A percentile compares a stretch with the other conserved stretches of the same genome.
phyloP scores from a whole-genome alignment of 2,888 invertebrate species.

The Arge pagana region DNA sequence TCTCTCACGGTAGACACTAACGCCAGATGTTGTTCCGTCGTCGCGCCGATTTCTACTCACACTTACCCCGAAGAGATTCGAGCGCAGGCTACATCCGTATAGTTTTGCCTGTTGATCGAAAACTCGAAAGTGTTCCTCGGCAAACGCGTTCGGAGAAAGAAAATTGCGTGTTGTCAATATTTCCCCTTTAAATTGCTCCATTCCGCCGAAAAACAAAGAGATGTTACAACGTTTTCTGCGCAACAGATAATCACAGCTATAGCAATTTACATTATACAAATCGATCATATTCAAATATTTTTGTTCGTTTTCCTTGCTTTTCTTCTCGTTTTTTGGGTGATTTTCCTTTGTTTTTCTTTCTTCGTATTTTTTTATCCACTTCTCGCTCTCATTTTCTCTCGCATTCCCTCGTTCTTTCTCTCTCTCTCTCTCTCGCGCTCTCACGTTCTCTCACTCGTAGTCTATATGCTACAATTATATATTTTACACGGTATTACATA shows the following conservation, averaged over 20 bases:
- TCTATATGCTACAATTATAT: no score
- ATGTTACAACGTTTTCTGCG: constrained; percentile 27
- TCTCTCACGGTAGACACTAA: no score
- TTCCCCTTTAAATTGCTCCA: no score
- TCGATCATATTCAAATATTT: no score
- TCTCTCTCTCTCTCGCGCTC: background rate
- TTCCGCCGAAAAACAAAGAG: background rate
- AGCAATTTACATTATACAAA: constrained; percentile 45
- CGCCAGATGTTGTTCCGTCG: no score
- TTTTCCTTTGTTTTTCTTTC: constrained; percentile 20
- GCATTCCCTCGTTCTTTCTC: constrained; percentile 14
- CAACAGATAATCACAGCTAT: constrained; percentile 47
- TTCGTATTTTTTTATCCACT: background rate
- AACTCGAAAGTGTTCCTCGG: no score
- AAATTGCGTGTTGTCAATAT: constrained; percentile 5
- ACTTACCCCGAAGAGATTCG: no score
- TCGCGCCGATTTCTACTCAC: no score
- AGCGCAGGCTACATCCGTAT: no score
- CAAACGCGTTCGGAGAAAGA: no score
- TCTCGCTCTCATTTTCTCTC: constrained; percentile 8
- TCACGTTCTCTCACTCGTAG: no score
- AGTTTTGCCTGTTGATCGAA: no score
- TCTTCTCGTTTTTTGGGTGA: constrained; percentile 15
- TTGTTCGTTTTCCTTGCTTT: constrained; percentile 25
- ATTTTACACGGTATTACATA: constrained; percentile 36